These are phyloP conservation scores for Polyodon spathula DNA, from an alignment of 2,113 vertebrate species.

Conservation along the genomic window DNA sequence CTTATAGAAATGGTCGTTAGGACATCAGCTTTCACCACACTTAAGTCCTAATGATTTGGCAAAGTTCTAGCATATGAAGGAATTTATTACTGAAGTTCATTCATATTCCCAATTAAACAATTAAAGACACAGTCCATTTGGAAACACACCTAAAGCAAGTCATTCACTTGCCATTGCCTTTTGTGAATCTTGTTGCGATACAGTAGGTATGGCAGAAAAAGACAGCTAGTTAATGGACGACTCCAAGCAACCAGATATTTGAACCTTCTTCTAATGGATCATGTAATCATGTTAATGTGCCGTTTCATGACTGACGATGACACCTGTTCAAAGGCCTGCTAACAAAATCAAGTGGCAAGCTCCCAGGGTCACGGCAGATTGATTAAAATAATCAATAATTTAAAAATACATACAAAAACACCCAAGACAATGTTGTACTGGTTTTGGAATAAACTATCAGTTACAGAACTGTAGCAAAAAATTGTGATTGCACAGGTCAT, in stretches of 20 bases:
- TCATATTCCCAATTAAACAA: not conserved
- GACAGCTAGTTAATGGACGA: not conserved
- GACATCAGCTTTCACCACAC: no score
- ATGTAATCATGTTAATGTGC: not conserved
- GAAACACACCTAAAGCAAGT: not conserved
- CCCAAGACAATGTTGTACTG: no score
- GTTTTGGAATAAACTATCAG: no score
- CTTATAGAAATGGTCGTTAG: no score
- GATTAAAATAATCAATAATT: no score
- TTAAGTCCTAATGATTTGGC: no score
- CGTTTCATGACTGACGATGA: not conserved
- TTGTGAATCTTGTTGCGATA: not conserved
- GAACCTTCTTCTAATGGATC: not conserved
- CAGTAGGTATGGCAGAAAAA: not conserved
- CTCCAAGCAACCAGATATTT: not conserved
- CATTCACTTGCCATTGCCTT: not conserved
- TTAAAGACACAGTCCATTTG: not conserved
- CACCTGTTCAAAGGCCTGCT: not conserved
- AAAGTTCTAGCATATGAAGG: no score
- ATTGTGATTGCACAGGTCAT: no score
- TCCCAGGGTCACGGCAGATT: no score
- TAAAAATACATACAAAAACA: no score
- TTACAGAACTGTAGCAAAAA: no score
- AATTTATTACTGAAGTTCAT: no score
- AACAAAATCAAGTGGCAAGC: not conserved